These are phyloP conservation scores for Gephyroberyx darwinii DNA, from an alignment of 2,797 vertebrate species.

Conservation along the genomic window DNA sequence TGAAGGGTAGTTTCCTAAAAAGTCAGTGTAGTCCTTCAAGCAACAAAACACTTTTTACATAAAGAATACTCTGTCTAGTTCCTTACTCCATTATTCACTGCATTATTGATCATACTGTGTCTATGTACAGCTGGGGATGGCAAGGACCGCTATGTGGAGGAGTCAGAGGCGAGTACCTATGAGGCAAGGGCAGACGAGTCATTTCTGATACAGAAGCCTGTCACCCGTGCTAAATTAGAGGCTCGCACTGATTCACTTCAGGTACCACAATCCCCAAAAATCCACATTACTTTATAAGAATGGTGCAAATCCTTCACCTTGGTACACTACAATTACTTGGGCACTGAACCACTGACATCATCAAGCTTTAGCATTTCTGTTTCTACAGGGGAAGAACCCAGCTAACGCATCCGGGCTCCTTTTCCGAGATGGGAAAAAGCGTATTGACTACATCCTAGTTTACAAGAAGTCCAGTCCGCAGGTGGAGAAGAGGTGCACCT, in stretches of 20 bases:
- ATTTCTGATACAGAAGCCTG: slow-evolving; percentile 87
- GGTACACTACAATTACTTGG: slow-evolving; percentile 7
- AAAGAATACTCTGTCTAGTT: background rate
- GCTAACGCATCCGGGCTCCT: slow-evolving; percentile 86
- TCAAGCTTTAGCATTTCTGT: slow-evolving; percentile 15
- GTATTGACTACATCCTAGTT: slow-evolving; percentile 97
- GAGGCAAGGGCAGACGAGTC: slow-evolving; percentile 87
- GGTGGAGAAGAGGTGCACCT: slow-evolving; percentile 95
- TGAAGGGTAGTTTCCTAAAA: no score
- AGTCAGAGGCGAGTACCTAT: slow-evolving; percentile 88
- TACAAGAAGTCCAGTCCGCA: slow-evolving; percentile 96
- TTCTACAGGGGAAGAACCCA: slow-evolving; percentile 78
- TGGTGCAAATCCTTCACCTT: background rate
- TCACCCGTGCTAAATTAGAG: slow-evolving; percentile 84
- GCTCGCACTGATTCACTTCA: slow-evolving; percentile 83
- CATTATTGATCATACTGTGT: slow-evolving; percentile 43
- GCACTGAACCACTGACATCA: background rate
- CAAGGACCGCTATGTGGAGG: slow-evolving; percentile 86
- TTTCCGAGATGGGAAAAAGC: slow-evolving; percentile 96
- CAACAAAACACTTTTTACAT: background rate
- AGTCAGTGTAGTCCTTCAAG: background rate
- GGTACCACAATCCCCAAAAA: slow-evolving; percentile 73
- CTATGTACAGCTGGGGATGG: slow-evolving; percentile 78
- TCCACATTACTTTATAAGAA: background rate
- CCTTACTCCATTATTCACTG: background rate